Percentiles rank a stretch among this genome's conserved stretches.
phyloP scores from a whole-genome alignment of 2,888 invertebrate genomes.

The Lydus trimaculatus region DNA sequence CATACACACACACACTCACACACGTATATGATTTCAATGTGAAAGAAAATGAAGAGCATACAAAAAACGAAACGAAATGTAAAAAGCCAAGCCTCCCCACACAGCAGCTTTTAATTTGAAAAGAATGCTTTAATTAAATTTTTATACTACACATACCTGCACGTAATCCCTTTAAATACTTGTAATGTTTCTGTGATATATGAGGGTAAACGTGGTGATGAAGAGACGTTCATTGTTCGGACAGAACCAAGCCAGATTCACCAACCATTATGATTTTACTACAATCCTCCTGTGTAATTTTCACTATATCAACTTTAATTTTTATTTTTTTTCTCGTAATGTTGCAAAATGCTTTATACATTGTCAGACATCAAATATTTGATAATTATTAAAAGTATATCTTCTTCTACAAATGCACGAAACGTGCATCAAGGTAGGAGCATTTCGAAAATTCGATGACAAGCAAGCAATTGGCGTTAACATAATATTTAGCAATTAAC shows the following conservation, averaged over 20 bases:
- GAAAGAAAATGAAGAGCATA: not conserved
- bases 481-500: no score
- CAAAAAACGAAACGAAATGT: constrained; percentile 12
- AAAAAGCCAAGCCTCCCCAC: constrained; percentile 23
- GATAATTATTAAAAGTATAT: not conserved
- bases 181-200: constrained; percentile 9
- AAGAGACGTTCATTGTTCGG: constrained; percentile 7
- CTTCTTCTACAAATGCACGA: not conserved
- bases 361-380: not conserved
- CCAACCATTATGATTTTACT: not conserved
- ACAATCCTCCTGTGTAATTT: not conserved
- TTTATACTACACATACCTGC: constrained; percentile 34
- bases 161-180: constrained; percentile 9
- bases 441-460: no score
- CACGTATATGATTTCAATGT: not conserved
- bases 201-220: constrained; percentile 8
- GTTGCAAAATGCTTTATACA: not conserved
- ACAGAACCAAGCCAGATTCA: constrained; percentile 1
- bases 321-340: not conserved
- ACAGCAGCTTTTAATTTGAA: constrained; percentile 36
- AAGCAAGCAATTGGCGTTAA: no score
- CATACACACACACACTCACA: not conserved
- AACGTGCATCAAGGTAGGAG: no score
- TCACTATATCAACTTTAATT: not conserved
- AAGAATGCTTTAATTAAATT: constrained; percentile 46